Conservation (phyloP, 2,113 vertebrate genomes). For the Elaphurus davidianus region DNA sequence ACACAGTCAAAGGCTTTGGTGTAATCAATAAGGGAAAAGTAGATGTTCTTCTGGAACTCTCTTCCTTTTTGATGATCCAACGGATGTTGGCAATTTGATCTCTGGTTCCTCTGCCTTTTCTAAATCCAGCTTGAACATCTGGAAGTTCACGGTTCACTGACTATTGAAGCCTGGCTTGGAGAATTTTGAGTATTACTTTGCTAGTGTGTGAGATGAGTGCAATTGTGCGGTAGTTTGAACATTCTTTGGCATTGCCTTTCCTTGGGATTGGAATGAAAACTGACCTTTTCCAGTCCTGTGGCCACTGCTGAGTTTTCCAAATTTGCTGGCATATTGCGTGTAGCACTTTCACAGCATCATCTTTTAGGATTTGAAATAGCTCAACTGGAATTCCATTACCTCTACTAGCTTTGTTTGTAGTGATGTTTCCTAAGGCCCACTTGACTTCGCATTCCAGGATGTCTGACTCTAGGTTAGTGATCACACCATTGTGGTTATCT, state of each 20-base stretch:
- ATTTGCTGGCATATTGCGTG: neutral
- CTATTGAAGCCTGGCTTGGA: neutral
- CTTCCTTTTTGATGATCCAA: neutral
- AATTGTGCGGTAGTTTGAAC: neutral
- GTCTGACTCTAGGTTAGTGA: neutral
- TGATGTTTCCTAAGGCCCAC: neutral
- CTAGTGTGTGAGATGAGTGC: neutral
- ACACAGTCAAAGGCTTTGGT: neutral
- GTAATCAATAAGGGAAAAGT: neutral
- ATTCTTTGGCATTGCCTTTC: neutral
- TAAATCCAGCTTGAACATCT: neutral
- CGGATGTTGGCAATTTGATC: neutral
- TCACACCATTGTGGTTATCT: neutral
- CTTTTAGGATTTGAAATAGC: neutral
- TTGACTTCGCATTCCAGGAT: neutral
- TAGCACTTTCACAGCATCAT: neutral
- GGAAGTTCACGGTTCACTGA: neutral
- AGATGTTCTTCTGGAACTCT: neutral
- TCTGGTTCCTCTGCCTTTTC: neutral
- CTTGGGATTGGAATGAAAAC: neutral
- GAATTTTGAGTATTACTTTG: neutral
- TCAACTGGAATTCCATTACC: neutral
- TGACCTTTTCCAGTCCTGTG: neutral
- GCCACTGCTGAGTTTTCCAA: neutral
- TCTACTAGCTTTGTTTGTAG: neutral